Base-by-base conservation (phyloP, 2,888 invertebrate species). In the Lordiphosa fenestrarum region DNA sequence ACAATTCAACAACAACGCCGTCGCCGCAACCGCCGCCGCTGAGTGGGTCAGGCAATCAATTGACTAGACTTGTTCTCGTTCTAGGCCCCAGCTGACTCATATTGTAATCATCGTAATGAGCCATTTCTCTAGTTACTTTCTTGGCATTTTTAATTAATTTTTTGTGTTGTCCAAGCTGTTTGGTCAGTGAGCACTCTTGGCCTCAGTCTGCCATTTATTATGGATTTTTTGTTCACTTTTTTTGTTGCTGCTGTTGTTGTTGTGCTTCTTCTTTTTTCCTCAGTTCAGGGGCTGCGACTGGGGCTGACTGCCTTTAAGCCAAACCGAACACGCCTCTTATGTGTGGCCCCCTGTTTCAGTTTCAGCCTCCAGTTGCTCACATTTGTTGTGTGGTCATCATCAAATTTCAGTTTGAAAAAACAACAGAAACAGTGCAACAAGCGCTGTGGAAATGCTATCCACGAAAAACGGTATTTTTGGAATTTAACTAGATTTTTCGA, bases 61-160 rank as follows among this genome's bases (percentile, higher is more conserved):
- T 72, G 66, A 74, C 62, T 41, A 15, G 42, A 42, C 59, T 64
- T 50, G 48, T 71, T 75, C 30, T 30, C 10, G 30, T 30, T 30
- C 72, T 62, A 53, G 53, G 58, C 52, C 52, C 37, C 37, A 46
- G 12, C 55, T 51, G 63, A 57, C 48, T 63, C 67, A 72, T 73
- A 68, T 66, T 53, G 56, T 68, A 65, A 62, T 69, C 69, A 65
- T 67, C 62, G 57, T 66, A 69, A 71, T 68, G 50, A 75, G 69
- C 63, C 61, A 75, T 75, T 80, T 80, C 68, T 75, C 65, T 73
- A 55, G 51, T 61, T 72, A 69, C 75, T 69, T 69, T 64, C 66
- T 66, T 69, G 37, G 44, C 53, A 46, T 71, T 73, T 71, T 68
- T 76, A 80, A 76, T 76, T 76, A 80, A 76, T 80, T 80, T 72